phyloP scores from a whole-genome alignment of 2,888 invertebrate species.

The Ochropacha duplaris region DNA sequence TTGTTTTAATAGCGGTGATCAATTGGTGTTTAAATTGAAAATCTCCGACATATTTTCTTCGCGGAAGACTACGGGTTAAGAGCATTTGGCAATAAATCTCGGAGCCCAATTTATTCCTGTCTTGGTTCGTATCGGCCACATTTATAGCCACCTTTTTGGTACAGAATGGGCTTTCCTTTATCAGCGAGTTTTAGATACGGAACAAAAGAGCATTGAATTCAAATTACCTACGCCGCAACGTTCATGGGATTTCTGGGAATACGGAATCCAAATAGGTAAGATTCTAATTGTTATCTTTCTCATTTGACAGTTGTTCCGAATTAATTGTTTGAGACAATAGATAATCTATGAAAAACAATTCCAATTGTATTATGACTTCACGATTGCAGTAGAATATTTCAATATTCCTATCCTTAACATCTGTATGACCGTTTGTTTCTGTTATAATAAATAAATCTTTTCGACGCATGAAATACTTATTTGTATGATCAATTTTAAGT shows the following conservation, averaged over 20 bases:
- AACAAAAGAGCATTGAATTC: conserved; percentile 69
- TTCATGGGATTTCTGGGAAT: conserved; percentile 40
- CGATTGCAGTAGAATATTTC: no score
- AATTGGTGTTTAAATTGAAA: conserved; percentile 47
- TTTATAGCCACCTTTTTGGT: conserved; percentile 66
- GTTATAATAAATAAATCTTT: no score
- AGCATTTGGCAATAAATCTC: conserved; percentile 79
- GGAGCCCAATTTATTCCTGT: conserved; percentile 73
- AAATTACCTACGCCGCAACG: conserved; percentile 50
- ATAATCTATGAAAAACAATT: no score
- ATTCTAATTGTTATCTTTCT: conserved; percentile 15
- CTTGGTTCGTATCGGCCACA: conserved; percentile 64
- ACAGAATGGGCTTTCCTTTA: conserved; percentile 61
- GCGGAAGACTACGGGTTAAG: conserved; percentile 66
- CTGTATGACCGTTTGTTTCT: no score
- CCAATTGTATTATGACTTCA: no score
- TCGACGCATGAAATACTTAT: no score
- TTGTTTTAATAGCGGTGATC: neutral
- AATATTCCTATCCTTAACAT: no score
- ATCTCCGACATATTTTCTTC: conserved; percentile 46
- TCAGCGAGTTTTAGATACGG: conserved; percentile 52
- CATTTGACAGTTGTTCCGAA: neutral
- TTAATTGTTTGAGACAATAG: neutral
- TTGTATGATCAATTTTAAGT: no score
- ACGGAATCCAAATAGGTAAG: conserved; percentile 19